phyloP scores from a whole-genome alignment of 2,888 invertebrate genomes.

The Cheilosia vernalis region DNA sequence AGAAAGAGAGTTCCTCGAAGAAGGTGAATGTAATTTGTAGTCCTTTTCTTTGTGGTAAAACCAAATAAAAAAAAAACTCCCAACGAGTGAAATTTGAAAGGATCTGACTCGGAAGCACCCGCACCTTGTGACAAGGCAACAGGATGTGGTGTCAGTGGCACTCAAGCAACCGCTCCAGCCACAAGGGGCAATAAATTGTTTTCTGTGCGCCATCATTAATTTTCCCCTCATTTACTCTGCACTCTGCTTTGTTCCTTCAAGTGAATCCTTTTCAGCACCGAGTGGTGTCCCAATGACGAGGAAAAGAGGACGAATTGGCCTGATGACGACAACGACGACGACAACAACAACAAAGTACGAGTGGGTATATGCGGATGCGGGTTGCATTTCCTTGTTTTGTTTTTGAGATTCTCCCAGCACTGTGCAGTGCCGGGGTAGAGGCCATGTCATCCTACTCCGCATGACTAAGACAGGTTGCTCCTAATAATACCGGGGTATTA shows the following conservation, averaged over 20 bases:
- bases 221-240: slow-evolving; percentile 74
- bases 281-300: slow-evolving; percentile 9
- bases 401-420: slow-evolving; percentile 1
- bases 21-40: slow-evolving; percentile 70
- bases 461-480: slow-evolving; percentile 67
- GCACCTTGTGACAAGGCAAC: slow-evolving; percentile 44
- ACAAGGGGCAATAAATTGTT: slow-evolving; percentile 76
- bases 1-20: slow-evolving; percentile 9
- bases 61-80: slow-evolving; percentile 2
- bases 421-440: too few relatives aligned
- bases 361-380: slow-evolving; percentile 41
- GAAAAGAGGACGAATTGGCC: slow-evolving; percentile 6
- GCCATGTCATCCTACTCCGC: slow-evolving; percentile 28
- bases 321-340: slow-evolving; percentile 34
- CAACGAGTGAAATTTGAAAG: slow-evolving; percentile 2
- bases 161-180: slow-evolving; percentile 60
- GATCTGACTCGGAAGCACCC: slow-evolving; percentile 30
- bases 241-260: slow-evolving; percentile 25
- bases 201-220: slow-evolving; percentile 77
- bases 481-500: slow-evolving; percentile 73
- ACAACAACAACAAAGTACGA: slow-evolving; percentile 38
- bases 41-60: slow-evolving; percentile 37
- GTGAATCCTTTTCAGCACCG: slow-evolving; percentile 30
- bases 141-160: slow-evolving; percentile 61
- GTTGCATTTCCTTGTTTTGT: slow-evolving; percentile 68